Conservation (phyloP, 2,888 invertebrate species). For the Oxyscelio sp. region DNA sequence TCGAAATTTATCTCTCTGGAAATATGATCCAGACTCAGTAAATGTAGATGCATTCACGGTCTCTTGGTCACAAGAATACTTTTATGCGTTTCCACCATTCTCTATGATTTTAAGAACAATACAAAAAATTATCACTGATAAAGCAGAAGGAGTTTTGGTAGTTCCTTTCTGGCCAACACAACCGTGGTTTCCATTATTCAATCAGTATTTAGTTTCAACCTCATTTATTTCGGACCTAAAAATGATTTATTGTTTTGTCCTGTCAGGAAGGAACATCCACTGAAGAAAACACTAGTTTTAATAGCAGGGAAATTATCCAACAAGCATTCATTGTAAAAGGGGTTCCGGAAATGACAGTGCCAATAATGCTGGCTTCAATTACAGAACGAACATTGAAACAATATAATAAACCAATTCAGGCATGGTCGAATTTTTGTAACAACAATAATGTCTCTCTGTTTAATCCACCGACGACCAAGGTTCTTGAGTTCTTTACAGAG, state of each 20-base stretch:
- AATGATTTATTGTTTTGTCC: slow-evolving; percentile 14
- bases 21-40: background rate
- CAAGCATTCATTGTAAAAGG: slow-evolving; percentile 64
- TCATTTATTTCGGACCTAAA: slow-evolving; percentile 66
- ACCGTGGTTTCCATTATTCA: slow-evolving; percentile 79
- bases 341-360: slow-evolving; percentile 45
- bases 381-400: background rate
- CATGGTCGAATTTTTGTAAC: background rate
- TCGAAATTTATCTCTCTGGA: background rate
- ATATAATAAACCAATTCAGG: background rate
- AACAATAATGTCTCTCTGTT: background rate
- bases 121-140: background rate
- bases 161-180: slow-evolving; percentile 80
- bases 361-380: background rate
- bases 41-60: background rate
- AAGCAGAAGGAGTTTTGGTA: slow-evolving; percentile 77
- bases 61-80: background rate
- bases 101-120: background rate
- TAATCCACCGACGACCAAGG: background rate
- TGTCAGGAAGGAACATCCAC: slow-evolving; percentile 78
- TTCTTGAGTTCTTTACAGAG: background rate
- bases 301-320: slow-evolving; percentile 77
- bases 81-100: background rate
- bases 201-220: too few relatives aligned
- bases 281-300: slow-evolving; percentile 52